phyloP scores from a whole-genome alignment of 2,113 vertebrate species.

The Podarcis cretensis region DNA sequence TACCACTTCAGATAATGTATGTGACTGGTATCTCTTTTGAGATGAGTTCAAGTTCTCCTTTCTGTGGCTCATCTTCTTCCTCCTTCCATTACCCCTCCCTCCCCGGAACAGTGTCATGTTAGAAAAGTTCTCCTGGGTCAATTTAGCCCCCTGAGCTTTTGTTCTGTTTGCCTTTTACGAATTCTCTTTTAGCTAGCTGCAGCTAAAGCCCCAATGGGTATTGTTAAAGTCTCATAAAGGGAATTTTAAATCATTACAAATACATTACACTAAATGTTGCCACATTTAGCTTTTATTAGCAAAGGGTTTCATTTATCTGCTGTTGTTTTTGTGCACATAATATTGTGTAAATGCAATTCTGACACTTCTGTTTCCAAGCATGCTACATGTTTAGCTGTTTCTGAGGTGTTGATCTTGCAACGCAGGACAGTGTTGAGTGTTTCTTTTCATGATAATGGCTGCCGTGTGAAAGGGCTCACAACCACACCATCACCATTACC shows the following conservation, averaged over 20 bases:
- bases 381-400: not conserved
- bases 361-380: not conserved
- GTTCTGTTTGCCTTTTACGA: not conserved
- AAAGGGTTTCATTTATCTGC: slow-evolving; percentile 24
- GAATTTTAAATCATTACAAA: slow-evolving; percentile 16
- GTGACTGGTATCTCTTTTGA: not conserved
- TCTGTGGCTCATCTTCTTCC: not conserved
- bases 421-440: not conserved
- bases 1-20: not conserved
- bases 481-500: not conserved
- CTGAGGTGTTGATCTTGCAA: not conserved
- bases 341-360: not conserved
- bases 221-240: slow-evolving; percentile 1
- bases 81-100: not conserved
- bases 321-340: not conserved
- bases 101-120: not conserved
- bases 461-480: too few species aligned
- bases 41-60: not conserved
- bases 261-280: not conserved
- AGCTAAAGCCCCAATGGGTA: not conserved
- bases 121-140: not conserved
- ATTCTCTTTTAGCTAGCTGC: not conserved
- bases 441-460: not conserved
- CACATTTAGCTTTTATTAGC: not conserved
- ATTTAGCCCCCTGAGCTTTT: not conserved